Evolutionary conservation across 2,113 vertebrate genomes (phyloP).

Genomic region (Spermophilus dauricus): DNA sequence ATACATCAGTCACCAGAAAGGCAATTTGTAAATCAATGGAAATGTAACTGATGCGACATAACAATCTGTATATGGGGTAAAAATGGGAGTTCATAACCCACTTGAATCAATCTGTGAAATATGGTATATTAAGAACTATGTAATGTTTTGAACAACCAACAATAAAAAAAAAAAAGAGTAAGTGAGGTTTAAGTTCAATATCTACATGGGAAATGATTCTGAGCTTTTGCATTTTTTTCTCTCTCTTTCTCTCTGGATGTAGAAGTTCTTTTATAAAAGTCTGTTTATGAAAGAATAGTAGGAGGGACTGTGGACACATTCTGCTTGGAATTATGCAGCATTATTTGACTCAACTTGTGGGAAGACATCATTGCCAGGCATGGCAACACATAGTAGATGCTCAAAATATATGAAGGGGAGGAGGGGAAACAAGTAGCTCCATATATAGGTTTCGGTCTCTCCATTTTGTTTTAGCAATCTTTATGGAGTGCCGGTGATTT

Average conservation of each 20-base stretch:
- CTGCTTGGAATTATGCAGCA: not conserved
- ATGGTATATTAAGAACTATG: too few species aligned
- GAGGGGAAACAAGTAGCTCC: not conserved
- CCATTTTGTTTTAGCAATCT: not conserved
- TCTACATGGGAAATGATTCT: not conserved
- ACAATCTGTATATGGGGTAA: too few species aligned
- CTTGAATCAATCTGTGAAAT: too few species aligned
- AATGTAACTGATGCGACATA: too few species aligned
- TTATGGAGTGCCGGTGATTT: not conserved
- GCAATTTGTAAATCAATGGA: too few species aligned
- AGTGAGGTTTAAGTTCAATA: constrained; percentile 31
- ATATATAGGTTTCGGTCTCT: not conserved
- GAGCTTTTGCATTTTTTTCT: not conserved
- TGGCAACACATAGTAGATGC: not conserved
- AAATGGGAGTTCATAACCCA: too few species aligned
- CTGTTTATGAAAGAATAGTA: not conserved
- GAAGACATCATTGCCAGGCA: not conserved
- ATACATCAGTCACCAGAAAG: too few species aligned
- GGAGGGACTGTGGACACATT: not conserved
- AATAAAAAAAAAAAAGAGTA: too few species aligned
- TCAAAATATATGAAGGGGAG: not conserved
- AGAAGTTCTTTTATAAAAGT: not conserved
- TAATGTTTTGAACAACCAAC: too few species aligned
- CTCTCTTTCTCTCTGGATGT: not conserved
- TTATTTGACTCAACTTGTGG: not conserved